phyloP scores from a whole-genome alignment of 30 jellyfish, hydroid and myxozoan genomes.

The Aurelia sp. region DNA sequence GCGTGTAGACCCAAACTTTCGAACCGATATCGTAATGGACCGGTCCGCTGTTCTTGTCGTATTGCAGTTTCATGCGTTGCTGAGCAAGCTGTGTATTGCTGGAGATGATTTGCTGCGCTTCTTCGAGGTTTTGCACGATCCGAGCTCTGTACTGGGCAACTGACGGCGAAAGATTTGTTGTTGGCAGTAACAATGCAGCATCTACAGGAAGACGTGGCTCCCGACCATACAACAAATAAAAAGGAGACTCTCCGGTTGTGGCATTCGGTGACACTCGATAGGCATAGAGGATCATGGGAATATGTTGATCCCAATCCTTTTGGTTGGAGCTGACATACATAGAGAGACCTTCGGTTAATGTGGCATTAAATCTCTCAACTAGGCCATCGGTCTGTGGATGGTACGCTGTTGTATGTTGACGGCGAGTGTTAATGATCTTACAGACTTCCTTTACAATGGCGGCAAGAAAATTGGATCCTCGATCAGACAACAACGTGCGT shows the following conservation, averaged over 20 bases:
- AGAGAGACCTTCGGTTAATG: not conserved
- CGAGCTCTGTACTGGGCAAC: slow-evolving; percentile 42
- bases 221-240: slow-evolving; percentile 34
- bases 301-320: too few species aligned
- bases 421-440: too few species aligned
- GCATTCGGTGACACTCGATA: slow-evolving; percentile 44
- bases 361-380: too few species aligned
- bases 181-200: slow-evolving; percentile 9
- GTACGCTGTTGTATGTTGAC: too few species aligned
- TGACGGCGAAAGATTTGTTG: slow-evolving; percentile 9
- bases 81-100: slow-evolving; percentile 50
- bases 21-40: not conserved
- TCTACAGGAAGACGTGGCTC: slow-evolving; percentile 40
- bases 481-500: too few species aligned
- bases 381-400: too few species aligned
- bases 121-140: slow-evolving; percentile 13
- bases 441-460: too few species aligned
- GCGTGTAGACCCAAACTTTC: too few species aligned
- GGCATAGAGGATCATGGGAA: too few species aligned
- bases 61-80: slow-evolving; percentile 41
- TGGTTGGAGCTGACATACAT: slow-evolving; percentile 34
- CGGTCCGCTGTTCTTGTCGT: slow-evolving; percentile 21
- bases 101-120: not conserved
- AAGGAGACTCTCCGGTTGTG: slow-evolving; percentile 44
- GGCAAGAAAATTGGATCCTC: too few species aligned